A percentile compares a stretch with the other conserved stretches of the same genome.
Conservation (phyloP, 2,797 vertebrate genomes). For the Enteromius mattozi region DNA sequence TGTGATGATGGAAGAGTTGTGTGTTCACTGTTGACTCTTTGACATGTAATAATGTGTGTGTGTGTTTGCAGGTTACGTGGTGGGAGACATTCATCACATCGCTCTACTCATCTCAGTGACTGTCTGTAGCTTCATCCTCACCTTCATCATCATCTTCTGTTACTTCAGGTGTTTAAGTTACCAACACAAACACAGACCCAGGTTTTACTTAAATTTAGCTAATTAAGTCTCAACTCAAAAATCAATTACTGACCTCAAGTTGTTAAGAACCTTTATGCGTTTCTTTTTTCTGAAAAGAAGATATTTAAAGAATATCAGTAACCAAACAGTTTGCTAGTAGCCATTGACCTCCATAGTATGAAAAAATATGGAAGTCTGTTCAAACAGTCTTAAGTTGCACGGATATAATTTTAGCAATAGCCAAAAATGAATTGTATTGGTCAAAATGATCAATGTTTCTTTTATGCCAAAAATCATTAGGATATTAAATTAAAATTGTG, state of each 20-base stretch:
- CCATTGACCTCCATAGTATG: background rate
- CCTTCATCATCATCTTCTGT: slow-evolving; percentile 88
- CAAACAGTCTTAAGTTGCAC: no score
- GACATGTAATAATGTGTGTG: slow-evolving; percentile 18
- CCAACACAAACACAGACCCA: background rate
- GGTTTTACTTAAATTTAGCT: background rate
- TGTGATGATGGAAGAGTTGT: background rate
- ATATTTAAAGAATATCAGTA: background rate
- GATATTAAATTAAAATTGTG: no score
- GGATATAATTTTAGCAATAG: no score
- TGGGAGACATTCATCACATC: slow-evolving; percentile 89
- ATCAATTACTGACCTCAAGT: background rate
- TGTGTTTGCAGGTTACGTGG: slow-evolving; percentile 81
- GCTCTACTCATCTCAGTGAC: slow-evolving; percentile 89
- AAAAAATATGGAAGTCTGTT: background rate
- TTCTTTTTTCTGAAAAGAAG: background rate
- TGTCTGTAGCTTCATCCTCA: slow-evolving; percentile 89
- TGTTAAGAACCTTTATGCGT: background rate
- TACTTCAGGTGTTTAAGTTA: slow-evolving; percentile 87
- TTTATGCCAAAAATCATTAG: no score
- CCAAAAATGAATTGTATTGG: no score
- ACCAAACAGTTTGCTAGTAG: no score
- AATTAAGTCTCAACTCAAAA: background rate
- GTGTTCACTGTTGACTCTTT: background rate
- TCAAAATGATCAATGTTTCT: no score